phyloP scores from a whole-genome alignment of 1,140 invertebrate species.

The Yoshiicerus persimilis region DNA sequence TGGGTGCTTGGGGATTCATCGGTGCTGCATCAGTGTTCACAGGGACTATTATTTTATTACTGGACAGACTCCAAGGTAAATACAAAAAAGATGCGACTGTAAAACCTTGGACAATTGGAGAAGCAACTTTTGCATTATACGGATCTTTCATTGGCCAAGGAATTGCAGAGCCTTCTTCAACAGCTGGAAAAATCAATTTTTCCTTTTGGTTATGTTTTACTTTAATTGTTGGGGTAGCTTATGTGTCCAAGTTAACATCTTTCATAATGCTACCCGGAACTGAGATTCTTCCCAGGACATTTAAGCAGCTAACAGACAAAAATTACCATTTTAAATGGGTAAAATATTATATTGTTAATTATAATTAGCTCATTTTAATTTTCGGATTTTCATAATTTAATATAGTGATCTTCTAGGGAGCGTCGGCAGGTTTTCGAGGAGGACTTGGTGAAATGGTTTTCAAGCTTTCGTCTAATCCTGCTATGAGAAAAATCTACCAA shows the following conservation, averaged over 20 bases:
- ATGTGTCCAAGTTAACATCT: not conserved
- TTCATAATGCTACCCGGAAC: not conserved
- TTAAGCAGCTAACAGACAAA: not conserved
- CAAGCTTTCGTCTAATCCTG: not conserved
- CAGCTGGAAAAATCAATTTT: not conserved
- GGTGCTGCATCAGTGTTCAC: not conserved
- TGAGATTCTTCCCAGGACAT: not conserved
- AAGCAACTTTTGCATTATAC: not conserved
- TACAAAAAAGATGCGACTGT: not conserved
- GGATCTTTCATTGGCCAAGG: not conserved
- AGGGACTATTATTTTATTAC: not conserved
- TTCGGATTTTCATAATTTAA: too few species aligned
- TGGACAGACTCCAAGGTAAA: not conserved
- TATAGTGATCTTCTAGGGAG: too few species aligned
- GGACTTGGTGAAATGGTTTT: not conserved
- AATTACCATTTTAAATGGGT: not conserved
- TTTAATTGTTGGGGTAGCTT: not conserved
- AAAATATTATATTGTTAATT: too few species aligned
- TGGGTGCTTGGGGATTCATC: not conserved
- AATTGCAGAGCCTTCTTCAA: not conserved
- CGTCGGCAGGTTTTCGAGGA: not conserved
- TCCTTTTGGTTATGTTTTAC: not conserved
- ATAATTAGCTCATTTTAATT: too few species aligned
- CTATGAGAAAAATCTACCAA: not conserved
- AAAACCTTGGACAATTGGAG: not conserved